Evolutionary conservation across 2,888 invertebrate species (phyloP).

Genomic region (Augiades crinisus): DNA sequence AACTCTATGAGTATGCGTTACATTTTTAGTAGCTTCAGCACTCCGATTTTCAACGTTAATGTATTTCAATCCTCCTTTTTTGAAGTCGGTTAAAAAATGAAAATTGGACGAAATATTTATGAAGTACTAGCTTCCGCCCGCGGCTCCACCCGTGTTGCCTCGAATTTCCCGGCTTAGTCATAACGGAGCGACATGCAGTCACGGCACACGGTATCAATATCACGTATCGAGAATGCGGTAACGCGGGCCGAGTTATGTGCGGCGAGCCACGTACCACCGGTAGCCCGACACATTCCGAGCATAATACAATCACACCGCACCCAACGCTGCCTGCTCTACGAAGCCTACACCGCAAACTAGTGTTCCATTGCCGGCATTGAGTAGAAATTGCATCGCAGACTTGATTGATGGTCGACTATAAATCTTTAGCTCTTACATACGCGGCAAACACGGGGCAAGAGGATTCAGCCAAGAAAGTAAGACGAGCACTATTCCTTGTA

Average conservation of each 20-base stretch:
- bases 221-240: slow-evolving; percentile 42
- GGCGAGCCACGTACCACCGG: slow-evolving; percentile 41
- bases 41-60: no score
- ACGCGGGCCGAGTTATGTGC: slow-evolving; percentile 43
- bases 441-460: neutral
- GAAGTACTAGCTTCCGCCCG: no score
- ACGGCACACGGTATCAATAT: slow-evolving; percentile 35
- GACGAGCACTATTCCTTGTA: no score
- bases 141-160: no score
- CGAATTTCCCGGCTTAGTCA: no score
- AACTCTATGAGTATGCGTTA: no score
- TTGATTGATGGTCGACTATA: slow-evolving; percentile 7
- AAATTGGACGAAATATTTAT: no score
- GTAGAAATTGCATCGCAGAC: slow-evolving; percentile 10
- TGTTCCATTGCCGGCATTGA: neutral
- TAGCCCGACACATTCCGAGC: slow-evolving; percentile 44
- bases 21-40: no score
- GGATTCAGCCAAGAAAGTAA: neutral
- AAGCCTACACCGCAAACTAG: slow-evolving; percentile 18
- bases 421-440: slow-evolving; percentile 2
- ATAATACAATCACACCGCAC: slow-evolving; percentile 42
- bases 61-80: no score
- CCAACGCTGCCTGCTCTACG: slow-evolving; percentile 29
- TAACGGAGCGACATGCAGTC: slow-evolving; percentile 1
- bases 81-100: no score